Evolutionary conservation across 2,888 invertebrate species (phyloP), one percentile per base, ranked within the genome.

Genomic region (Drosophila parthenogenetica): DNA sequence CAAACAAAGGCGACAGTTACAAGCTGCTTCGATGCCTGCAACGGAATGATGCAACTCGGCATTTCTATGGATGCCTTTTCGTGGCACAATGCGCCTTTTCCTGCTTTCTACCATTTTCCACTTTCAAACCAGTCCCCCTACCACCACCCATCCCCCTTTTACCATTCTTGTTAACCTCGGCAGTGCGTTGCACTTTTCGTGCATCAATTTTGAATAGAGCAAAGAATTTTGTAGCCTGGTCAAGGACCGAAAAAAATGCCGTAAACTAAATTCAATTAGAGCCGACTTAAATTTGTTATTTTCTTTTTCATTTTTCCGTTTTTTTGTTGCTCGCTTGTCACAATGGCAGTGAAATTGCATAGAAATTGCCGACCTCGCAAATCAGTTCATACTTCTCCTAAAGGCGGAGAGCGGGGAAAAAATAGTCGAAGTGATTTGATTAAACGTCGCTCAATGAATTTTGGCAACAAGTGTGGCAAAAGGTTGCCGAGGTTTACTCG

Each of bases 211-310:
- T 66, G 42, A 53, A 54, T 39, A 58, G 60, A 35, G 29, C 35
- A 14, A 35, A 16, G 50, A 46, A 53, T 51, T 60, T 65, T 32
- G 46, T 19, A 53, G 61, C 50, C 59, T 64, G 77, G 71, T 69
- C 77, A 80, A 71, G 81, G 87, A 69, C 74, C 62, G 66, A 63
- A 54, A 40, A 72, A 67, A 55, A 74, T 58, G 59, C 67, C 79
- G 71, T 87, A 81, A 84, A 81, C 82, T 79, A 79, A 84, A 82
- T 82, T 84, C 87, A 84, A 82, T 82, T 87, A 87, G 81, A 69
- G 71, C 73, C 45, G 39, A 5, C 40, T 35, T 11, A 35, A 35
- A 35, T 35, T 13, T 35, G 13, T 35, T 13, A 35, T 35, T 48
- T 50, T 61, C 63, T 67, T 46, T 39, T 48, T 61, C 65, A 55